Percentiles rank a stretch among this genome's conserved stretches.
Evolutionary conservation across 1,140 invertebrate species (phyloP).

Genomic region (Tetragnatha versicolor): DNA sequence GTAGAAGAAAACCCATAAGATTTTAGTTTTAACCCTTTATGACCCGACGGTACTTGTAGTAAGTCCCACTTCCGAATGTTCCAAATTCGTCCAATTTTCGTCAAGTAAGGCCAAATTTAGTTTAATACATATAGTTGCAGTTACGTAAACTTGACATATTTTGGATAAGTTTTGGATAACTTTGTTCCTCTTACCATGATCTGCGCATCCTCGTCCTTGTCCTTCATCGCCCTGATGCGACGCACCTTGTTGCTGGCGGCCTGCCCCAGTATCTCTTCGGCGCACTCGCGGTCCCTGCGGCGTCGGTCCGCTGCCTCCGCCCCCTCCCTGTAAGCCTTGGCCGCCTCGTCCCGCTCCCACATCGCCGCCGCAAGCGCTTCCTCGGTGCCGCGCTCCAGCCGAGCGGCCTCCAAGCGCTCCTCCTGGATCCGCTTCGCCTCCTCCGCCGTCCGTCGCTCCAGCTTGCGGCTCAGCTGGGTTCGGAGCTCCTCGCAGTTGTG

Average conservation of each 20-base stretch:
- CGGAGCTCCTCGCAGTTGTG: slow-evolving; percentile 40
- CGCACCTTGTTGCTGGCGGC: not conserved
- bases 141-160: too few relatives aligned
- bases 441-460: not conserved
- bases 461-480: not conserved
- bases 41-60: too few relatives aligned
- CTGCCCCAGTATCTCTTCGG: not conserved
- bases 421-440: not conserved
- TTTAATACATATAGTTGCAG: too few relatives aligned
- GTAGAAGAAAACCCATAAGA: too few relatives aligned
- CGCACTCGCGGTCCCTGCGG: not conserved
- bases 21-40: too few relatives aligned
- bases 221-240: not conserved
- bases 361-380: slow-evolving; percentile 3
- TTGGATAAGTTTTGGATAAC: too few relatives aligned
- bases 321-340: slow-evolving; percentile 13
- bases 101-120: too few relatives aligned
- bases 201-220: slow-evolving; percentile 20
- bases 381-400: not conserved
- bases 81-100: too few relatives aligned
- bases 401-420: not conserved
- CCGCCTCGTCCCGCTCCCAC: slow-evolving; percentile 7
- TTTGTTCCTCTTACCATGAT: not conserved
- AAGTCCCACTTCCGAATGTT: too few relatives aligned
- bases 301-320: not conserved